Conservation (phyloP, 2,888 invertebrate species). For the Drosophila acutilabella region DNA sequence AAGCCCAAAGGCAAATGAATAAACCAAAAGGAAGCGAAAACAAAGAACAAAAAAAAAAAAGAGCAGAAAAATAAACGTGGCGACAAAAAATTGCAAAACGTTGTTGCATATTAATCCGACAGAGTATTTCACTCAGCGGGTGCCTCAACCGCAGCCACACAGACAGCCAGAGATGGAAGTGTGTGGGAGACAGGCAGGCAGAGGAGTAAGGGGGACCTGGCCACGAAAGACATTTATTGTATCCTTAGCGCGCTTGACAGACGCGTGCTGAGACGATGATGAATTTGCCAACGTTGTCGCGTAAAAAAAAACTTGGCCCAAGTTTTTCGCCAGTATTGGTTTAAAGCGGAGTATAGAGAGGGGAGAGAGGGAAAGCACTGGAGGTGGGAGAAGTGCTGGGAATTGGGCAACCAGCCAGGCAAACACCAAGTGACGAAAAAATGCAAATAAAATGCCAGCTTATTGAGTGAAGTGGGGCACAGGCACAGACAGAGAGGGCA, state of each 20-base stretch:
- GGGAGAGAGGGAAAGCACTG: neutral
- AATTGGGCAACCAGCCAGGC: conserved; percentile 53
- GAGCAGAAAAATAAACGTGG: conserved; percentile 40
- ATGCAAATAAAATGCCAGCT: conserved; percentile 80
- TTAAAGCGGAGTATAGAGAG: neutral
- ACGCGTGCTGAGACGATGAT: conserved; percentile 80
- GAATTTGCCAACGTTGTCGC: conserved; percentile 67
- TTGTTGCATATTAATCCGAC: conserved; percentile 79
- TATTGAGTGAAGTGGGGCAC: conserved; percentile 54
- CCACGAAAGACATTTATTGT: conserved; percentile 79
- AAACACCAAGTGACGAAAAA: conserved; percentile 69
- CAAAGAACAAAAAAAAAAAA: conserved; percentile 16
- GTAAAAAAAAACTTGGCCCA: conserved; percentile 39
- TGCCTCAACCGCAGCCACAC: conserved; percentile 47
- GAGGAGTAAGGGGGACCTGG: conserved; percentile 2
- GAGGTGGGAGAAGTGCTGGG: conserved; percentile 32
- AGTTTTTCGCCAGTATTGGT: conserved; percentile 32
- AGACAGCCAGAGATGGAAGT: neutral
- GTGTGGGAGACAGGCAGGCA: conserved; percentile 3
- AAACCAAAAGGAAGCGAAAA: conserved; percentile 62
- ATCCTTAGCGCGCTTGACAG: conserved; percentile 79
- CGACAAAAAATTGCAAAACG: conserved; percentile 72
- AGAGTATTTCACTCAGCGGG: conserved; percentile 76
- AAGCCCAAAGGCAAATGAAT: conserved; percentile 69
- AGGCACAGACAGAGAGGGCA: conserved; percentile 2